Base-by-base conservation (phyloP, 1,140 invertebrate genomes). In the Aporrectodea caliginosa region DNA sequence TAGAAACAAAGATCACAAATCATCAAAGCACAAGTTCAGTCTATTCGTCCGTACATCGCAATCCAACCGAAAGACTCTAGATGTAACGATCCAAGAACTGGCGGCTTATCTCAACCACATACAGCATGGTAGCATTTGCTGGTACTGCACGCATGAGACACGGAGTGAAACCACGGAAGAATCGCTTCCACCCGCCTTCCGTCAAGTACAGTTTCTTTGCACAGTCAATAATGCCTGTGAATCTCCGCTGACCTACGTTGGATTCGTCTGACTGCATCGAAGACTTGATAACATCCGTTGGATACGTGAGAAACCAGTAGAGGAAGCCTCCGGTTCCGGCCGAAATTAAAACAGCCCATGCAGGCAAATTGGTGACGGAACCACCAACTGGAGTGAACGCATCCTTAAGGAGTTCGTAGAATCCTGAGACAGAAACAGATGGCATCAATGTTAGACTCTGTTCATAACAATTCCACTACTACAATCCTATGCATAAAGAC, bases 251-350 rank as follows among this genome's bases (percentile, higher is more conserved):
- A 6, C 32, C 34, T 32, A 6, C 27, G 29, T 81, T 76, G 2
- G 80, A 78, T 22, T 78, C 71, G 43, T 81, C 80, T 2, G 80
- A 78, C 72, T 78, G 76, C 76, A 81, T 29, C 16, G 80, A 33
- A 1, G 80, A 81, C 43, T 81, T 81, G 71, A 81, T 43, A 34
- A 81, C 80, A 34, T 81, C 80, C 1, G 75, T 78, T n/a, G 80
- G 80, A 33, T 78, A 81, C 1, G 80, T 81, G 69, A 81, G 58
- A 6, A 69, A n/a, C 80, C 80, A 81, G 75, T 78, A 81, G 16
- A 81, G 72, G 31, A 77, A 33, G 31, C 80, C 80, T 1, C 34
- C 80, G 1, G 43, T 68, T 1, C 76, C 76, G 16, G 78, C 80
- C 16, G 80, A 68, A 0, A 78, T 12, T 34, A 81, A 81, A 32